These are phyloP conservation scores for Apantesis nais DNA, from an alignment of 2,888 invertebrate species.

Conservation along the genomic window DNA sequence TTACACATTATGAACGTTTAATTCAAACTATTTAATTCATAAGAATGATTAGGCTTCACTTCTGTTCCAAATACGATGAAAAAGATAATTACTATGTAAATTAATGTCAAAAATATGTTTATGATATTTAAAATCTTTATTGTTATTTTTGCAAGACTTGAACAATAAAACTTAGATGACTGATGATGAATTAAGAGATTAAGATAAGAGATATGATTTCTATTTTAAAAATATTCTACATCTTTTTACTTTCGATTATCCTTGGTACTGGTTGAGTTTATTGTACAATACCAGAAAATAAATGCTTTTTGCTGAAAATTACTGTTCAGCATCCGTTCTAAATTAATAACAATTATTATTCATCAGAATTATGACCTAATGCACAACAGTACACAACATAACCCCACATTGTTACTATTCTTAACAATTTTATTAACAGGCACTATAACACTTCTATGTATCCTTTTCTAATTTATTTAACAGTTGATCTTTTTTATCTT, in stretches of 20 bases:
- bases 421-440: slow-evolving; percentile 59
- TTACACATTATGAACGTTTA: too few species aligned
- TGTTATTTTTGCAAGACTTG: slow-evolving; percentile 30
- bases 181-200: too few species aligned
- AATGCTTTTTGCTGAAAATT: slow-evolving; percentile 46
- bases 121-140: slow-evolving; percentile 34
- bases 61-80: not conserved
- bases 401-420: slow-evolving; percentile 28
- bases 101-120: slow-evolving; percentile 7
- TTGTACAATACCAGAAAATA: slow-evolving; percentile 50
- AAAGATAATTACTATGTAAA: not conserved
- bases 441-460: slow-evolving; percentile 63
- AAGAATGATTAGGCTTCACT: not conserved
- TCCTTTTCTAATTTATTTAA: slow-evolving; percentile 71
- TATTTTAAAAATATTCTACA: slow-evolving; percentile 43
- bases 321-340: slow-evolving; percentile 29
- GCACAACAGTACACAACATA: slow-evolving; percentile 23
- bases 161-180: slow-evolving; percentile 39
- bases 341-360: slow-evolving; percentile 4
- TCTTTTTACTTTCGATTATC: slow-evolving; percentile 27
- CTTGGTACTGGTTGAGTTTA: slow-evolving; percentile 30
- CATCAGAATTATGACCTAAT: not conserved
- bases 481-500: slow-evolving; percentile 68
- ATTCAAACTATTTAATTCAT: too few species aligned
- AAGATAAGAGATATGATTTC: slow-evolving; percentile 37